phyloP scores from a whole-genome alignment of 2,797 vertebrate species.

The Phrynocephalus guinanensis region DNA sequence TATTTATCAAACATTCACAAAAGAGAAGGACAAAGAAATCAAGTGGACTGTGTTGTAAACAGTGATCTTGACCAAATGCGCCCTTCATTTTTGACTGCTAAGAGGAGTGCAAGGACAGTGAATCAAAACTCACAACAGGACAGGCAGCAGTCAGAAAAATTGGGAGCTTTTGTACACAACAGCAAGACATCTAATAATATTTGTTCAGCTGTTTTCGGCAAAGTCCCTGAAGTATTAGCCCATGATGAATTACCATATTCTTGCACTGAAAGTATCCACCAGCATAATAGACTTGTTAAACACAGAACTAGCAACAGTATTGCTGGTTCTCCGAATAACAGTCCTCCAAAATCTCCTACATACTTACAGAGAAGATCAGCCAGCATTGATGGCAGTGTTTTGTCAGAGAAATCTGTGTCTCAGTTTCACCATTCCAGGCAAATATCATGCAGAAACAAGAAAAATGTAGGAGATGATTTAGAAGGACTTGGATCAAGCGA shows the following conservation, averaged over 20 bases:
- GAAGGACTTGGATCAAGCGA: conserved; percentile 9
- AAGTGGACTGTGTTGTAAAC: conserved; percentile 16
- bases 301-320: conserved; percentile 46
- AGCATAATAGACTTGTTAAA: conserved; percentile 37
- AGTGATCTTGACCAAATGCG: conserved; percentile 25
- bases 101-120: conserved; percentile 46
- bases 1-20: conserved; percentile 33
- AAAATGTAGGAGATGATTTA: not conserved
- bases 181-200: conserved; percentile 32
- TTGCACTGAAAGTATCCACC: conserved; percentile 60
- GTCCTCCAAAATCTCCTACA: conserved; percentile 48
- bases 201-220: not conserved
- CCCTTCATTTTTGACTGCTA: conserved; percentile 44
- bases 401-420: conserved; percentile 53
- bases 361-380: conserved; percentile 75
- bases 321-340: conserved; percentile 42
- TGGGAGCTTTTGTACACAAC: conserved; percentile 14
- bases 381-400: conserved; percentile 56
- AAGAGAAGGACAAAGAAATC: conserved; percentile 57
- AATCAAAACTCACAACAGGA: conserved; percentile 58
- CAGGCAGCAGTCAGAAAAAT: conserved; percentile 27
- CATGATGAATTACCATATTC: conserved; percentile 25
- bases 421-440: conserved; percentile 54
- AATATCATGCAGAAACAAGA: conserved; percentile 54
- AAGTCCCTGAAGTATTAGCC: conserved; percentile 17